Evolutionary conservation across 2,113 vertebrate genomes (phyloP).

Genomic region (Albula goreensis): DNA sequence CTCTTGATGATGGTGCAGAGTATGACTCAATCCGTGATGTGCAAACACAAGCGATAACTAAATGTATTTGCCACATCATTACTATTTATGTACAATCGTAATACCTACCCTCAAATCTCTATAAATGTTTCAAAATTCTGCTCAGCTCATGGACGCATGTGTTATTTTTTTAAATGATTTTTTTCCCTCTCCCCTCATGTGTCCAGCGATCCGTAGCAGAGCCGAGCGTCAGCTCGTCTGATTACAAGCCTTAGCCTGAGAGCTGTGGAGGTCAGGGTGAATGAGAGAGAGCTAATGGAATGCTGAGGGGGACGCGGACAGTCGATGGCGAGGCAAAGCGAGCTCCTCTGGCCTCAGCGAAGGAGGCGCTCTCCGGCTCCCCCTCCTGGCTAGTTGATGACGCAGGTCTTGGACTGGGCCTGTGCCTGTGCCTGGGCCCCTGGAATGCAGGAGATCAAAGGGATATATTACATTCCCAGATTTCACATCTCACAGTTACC

Average conservation of each 20-base stretch:
- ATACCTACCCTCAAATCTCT: background rate
- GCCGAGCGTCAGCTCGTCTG: background rate
- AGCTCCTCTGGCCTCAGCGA: background rate
- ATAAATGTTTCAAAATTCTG: background rate
- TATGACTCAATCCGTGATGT: background rate
- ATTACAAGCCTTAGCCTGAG: background rate
- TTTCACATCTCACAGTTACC: background rate
- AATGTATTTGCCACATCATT: too few species aligned
- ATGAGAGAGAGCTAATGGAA: background rate
- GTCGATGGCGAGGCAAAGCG: background rate
- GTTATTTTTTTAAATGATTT: background rate
- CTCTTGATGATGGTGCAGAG: background rate
- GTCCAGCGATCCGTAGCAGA: background rate
- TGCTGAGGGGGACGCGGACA: background rate
- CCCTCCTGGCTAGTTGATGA: slow-evolving; percentile 53
- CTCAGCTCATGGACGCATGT: background rate
- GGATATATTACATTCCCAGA: background rate
- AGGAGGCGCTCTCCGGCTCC: background rate
- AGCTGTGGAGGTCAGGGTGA: background rate
- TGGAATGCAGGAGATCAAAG: slow-evolving; percentile 28
- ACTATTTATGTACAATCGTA: background rate
- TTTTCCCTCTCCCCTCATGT: slow-evolving; percentile 10
- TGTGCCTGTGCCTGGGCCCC: slow-evolving; percentile 41
- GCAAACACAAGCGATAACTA: background rate
- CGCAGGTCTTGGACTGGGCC: slow-evolving; percentile 69